A percentile compares a stretch with the other conserved stretches of the same genome.
Conservation (phyloP, 2,888 invertebrate species). For the Poecilobothrus nobilitatus region DNA sequence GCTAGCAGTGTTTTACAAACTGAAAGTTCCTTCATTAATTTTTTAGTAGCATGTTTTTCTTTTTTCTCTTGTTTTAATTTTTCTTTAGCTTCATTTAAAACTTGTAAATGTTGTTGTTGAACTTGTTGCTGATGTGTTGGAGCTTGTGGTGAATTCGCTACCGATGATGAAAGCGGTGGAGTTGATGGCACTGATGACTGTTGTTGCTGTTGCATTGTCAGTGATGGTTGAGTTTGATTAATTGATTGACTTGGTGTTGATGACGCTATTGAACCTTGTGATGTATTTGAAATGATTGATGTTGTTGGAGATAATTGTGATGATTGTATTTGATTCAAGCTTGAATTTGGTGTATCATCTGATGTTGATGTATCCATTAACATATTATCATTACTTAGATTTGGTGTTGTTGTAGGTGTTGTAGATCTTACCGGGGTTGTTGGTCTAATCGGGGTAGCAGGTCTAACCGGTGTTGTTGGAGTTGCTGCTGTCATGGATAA, state of each 20-base stretch:
- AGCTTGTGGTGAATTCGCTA: neutral
- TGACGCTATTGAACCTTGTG: neutral
- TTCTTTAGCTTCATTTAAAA: slow-evolving; percentile 42
- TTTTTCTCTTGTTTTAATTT: slow-evolving; percentile 44
- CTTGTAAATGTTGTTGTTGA: slow-evolving; percentile 35
- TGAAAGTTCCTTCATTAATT: slow-evolving; percentile 66
- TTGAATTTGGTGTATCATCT: neutral
- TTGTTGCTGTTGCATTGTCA: slow-evolving; percentile 23
- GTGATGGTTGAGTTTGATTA: slow-evolving; percentile 20
- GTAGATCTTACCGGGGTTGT: neutral
- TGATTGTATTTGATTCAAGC: neutral
- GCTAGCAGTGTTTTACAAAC: slow-evolving; percentile 71
- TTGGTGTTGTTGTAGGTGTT: neutral
- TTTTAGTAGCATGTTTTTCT: slow-evolving; percentile 48
- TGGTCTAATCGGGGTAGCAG: neutral
- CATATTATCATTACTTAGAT: neutral
- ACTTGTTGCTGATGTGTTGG: slow-evolving; percentile 28
- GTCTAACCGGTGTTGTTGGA: neutral
- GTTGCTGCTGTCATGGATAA: slow-evolving; percentile 9
- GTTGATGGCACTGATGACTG: neutral
- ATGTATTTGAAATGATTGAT: slow-evolving; percentile 5
- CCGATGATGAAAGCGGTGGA: neutral
- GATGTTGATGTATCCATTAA: neutral
- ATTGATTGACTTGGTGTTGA: slow-evolving; percentile 12
- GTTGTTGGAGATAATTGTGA: neutral